A percentile compares a stretch with the other conserved stretches of the same genome.
Evolutionary conservation across 92 coral and sea anemone species (phyloP).

Genomic region (Scolanthus callimorphus): DNA sequence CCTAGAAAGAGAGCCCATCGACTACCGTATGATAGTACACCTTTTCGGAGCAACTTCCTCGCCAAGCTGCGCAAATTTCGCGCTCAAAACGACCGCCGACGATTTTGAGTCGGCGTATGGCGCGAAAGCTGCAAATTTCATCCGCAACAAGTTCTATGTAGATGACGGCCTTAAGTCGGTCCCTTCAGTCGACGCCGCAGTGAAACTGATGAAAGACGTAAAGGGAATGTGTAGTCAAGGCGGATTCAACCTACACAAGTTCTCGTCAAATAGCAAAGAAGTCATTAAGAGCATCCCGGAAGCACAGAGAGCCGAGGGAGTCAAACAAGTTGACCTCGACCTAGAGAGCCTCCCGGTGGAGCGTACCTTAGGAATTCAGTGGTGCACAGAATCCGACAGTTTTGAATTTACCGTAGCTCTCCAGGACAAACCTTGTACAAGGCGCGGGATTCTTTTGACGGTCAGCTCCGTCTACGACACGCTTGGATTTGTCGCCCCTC

Average conservation of each 20-base stretch:
- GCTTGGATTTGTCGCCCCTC: conserved; percentile 32
- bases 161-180: conserved; percentile 51
- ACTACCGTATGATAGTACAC: conserved; percentile 41
- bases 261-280: conserved; percentile 31
- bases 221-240: conserved; percentile 36
- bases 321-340: conserved; percentile 11
- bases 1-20: conserved; percentile 17
- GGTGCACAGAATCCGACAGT: conserved; percentile 15
- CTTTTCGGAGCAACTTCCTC: conserved; percentile 53
- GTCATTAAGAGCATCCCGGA: conserved; percentile 21
- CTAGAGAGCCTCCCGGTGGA: no score
- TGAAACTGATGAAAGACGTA: conserved; percentile 18
- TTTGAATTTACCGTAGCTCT: conserved; percentile 3
- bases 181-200: conserved; percentile 29
- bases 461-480: conserved; percentile 11
- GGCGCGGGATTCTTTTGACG: conserved; percentile 1
- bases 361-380: conserved; percentile 30
- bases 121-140: conserved; percentile 16
- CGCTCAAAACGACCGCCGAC: conserved; percentile 35
- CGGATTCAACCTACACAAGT: conserved; percentile 33
- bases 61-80: conserved; percentile 54
- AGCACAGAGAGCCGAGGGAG: conserved; percentile 12
- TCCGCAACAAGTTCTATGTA: conserved; percentile 43
- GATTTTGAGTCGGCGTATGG: conserved; percentile 33
- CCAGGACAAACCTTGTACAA: conserved; percentile 8